A percentile compares a stretch with the other conserved stretches of the same genome.
These are phyloP conservation scores for Halictus rubicundus DNA, from an alignment of 1,140 invertebrate species.

Conservation along the genomic window DNA sequence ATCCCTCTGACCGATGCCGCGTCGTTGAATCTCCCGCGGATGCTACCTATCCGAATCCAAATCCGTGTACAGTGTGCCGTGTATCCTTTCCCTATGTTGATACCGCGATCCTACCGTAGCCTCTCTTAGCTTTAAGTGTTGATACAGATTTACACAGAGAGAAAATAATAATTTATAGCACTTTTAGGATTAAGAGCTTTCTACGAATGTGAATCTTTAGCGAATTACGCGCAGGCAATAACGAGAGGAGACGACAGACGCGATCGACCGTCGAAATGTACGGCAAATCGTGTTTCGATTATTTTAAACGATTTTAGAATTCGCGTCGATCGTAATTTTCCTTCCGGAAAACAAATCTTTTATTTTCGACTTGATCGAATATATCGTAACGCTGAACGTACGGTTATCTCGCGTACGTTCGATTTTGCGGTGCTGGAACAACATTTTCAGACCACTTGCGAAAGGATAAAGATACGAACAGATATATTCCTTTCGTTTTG, in stretches of 20 bases:
- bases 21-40: not conserved
- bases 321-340: not conserved
- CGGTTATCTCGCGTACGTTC: too few relatives aligned
- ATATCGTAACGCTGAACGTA: not conserved
- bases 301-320: not conserved
- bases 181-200: conserved; percentile 51
- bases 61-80: conserved; percentile 46
- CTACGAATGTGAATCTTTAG: conserved; percentile 54
- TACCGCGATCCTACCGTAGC: conserved; percentile 46
- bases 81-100: conserved; percentile 52
- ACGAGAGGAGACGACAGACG: not conserved
- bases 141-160: conserved; percentile 65
- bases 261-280: conserved; percentile 37
- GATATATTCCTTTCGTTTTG: too few relatives aligned
- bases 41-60: not conserved
- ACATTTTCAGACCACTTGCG: conserved; percentile 12
- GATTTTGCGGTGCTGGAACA: not conserved
- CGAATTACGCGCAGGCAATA: not conserved
- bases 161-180: conserved; percentile 66
- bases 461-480: too few relatives aligned
- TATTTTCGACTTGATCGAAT: too few relatives aligned
- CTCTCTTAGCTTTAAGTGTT: conserved; percentile 63
- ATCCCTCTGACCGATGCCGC: conserved; percentile 16
- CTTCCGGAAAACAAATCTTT: too few relatives aligned
- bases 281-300: not conserved